phyloP scores from a whole-genome alignment of 2,888 invertebrate genomes.

The Amiota minor region DNA sequence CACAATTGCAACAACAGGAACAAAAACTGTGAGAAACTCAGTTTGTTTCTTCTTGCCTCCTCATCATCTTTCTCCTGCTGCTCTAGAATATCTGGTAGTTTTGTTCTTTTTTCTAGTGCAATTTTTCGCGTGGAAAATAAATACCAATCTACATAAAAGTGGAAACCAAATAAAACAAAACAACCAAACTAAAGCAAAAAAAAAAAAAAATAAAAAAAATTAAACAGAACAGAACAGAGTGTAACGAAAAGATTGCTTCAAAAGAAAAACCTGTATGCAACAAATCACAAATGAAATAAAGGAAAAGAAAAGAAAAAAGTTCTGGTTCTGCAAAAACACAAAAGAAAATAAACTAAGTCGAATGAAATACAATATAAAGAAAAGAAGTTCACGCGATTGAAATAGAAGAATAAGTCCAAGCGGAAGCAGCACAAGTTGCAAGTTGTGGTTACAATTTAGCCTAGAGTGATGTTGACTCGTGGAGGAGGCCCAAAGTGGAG shows the following conservation, averaged over 20 bases:
- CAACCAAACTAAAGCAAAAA: constrained; percentile 3
- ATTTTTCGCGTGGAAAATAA: constrained; percentile 62
- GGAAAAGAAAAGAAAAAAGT: too few species aligned
- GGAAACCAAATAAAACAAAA: constrained; percentile 58
- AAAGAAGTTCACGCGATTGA: constrained; percentile 38
- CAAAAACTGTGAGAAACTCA: constrained; percentile 57
- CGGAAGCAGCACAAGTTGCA: constrained; percentile 40
- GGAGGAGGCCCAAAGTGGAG: background rate
- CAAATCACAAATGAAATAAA: too few species aligned
- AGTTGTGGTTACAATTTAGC: constrained; percentile 59
- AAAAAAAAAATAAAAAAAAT: background rate
- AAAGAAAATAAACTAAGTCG: constrained; percentile 26
- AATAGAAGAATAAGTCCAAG: constrained; percentile 37
- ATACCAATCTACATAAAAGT: constrained; percentile 66
- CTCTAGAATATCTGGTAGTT: background rate
- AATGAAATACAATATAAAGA: constrained; percentile 31
- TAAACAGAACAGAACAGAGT: too few species aligned
- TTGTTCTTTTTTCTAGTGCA: constrained; percentile 38
- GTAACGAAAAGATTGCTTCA: background rate
- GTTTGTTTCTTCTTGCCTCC: constrained; percentile 36
- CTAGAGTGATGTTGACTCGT: constrained; percentile 38
- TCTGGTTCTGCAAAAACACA: constrained; percentile 13
- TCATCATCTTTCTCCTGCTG: background rate
- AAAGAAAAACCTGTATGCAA: constrained; percentile 8
- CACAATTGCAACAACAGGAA: background rate